Base-by-base conservation (phyloP, 2,888 invertebrate genomes). In the Ormyrus pomaceus region DNA sequence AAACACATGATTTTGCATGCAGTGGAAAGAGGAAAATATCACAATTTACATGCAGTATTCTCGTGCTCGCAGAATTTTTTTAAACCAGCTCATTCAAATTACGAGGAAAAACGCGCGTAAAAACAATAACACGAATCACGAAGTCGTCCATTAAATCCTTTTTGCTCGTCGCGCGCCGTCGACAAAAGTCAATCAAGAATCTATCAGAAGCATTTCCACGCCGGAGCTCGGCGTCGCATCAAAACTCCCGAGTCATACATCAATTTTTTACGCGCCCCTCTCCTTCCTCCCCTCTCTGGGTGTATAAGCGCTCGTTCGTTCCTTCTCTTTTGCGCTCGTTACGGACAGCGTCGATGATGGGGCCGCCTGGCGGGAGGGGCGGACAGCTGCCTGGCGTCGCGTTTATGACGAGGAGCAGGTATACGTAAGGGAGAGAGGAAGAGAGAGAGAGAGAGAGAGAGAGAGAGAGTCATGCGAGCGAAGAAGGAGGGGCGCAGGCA, bases 381-480 rank as follows among this genome's bases (percentile, higher is more conserved):
- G 53, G 64, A 62, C 34, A 34, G 19, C 51, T 6, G 19, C 19
- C 19, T 19, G 19, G n/a, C 10, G 61, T 45, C 51, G 71, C 71
- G 51, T 46, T 72, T 50, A 72, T 45, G 61, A 19, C 5, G 61
- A 61, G 58, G 13, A 8, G n/a, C 19, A 51, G 6, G 34, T 53
- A 55, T 53, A 55, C 53, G 6, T 55, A 45, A 1, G 55, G 10
- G 55, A 19, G 19, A 19, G 19, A 19, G 19, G 19, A 19, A 19
- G 19, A 19, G 19, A 19, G 34, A 13, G 6, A 6, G 4, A 13
- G n/a, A 48, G n/a, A 65, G 50, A 7, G 6, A 13, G n/a, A 4
- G 13, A 65, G 48, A n/a, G 50, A 19, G 72, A 83, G 83, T 83
- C 86, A 81, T 84, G 84, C 83, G 77, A 83, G 66, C 69, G 80